Base-by-base conservation (phyloP, 1,140 invertebrate genomes). In the Tetragonula clypearis region DNA sequence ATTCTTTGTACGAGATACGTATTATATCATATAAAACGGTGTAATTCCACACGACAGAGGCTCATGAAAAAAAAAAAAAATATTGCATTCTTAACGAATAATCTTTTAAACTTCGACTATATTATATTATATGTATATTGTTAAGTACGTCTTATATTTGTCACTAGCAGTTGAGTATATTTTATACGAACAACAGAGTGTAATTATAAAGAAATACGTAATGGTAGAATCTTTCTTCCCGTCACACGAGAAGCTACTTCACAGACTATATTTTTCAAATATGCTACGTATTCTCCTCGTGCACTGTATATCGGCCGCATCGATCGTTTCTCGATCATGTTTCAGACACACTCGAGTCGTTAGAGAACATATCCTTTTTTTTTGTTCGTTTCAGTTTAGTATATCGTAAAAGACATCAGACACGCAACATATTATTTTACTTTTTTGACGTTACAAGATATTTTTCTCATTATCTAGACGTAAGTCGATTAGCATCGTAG, bases 121-220 rank as follows among this genome's bases (percentile, higher is more conserved):
- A 66, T 53, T 35, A 68, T 56, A 58, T 71, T 17, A 26, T n/a
- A 62, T 77, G 41, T 55, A 79, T 69, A 77, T 69, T 66, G 17
- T 60, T 53, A n/a, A 83, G n/a, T 56, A 49, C 23, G 49, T 56
- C 73, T 68, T 56, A 68, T 74, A 82, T 21, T 68, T 55, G 26
- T 56, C 73, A 66, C n/a, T 83, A 69, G 30, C 49, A 53, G 26
- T 62, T 26, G 26, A 73, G 41, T 26, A 72, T 69, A 41, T 84
- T 84, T 84, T 72, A 79, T 41, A 79, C 68, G 26, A 79, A 5
- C n/a, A 19, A 65, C 66, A 53, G 26, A 62, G 72, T 71, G 82
- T 71, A 56, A 55, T 84, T 79, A 55, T 72, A 60, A 49, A 26
- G 15, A 35, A 53, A 81, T 35, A 19, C 49, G 58, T 74, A 62